These are phyloP conservation scores for Bubo bubo DNA, from an alignment of 2,113 vertebrate genomes.

Conservation along the genomic window DNA sequence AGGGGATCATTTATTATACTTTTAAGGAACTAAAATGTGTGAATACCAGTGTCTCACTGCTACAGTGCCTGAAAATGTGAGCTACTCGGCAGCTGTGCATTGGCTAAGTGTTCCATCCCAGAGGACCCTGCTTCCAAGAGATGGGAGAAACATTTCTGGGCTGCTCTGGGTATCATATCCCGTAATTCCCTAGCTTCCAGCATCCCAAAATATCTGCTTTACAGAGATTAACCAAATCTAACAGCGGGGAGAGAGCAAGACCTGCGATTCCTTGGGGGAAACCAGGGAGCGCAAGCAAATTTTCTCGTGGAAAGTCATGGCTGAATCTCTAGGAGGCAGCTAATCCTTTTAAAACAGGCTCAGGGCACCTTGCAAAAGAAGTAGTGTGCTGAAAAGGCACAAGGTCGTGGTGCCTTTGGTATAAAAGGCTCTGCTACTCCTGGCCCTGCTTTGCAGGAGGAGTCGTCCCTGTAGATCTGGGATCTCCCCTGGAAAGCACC, in stretches of 20 bases:
- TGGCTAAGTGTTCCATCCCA: background rate
- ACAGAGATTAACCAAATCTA: background rate
- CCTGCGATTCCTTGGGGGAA: rapidly evolving
- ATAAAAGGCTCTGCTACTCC: background rate
- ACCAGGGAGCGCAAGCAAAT: background rate
- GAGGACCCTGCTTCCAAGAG: background rate
- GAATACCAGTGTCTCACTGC: rapidly evolving
- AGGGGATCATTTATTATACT: slow-evolving; percentile 19
- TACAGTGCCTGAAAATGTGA: background rate
- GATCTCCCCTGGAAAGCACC: background rate
- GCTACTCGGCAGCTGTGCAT: background rate
- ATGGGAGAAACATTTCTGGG: background rate
- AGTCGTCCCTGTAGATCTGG: background rate
- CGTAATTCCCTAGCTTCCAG: background rate
- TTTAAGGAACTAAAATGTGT: background rate
- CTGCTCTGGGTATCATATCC: background rate
- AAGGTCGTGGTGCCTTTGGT: background rate
- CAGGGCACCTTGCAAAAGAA: background rate
- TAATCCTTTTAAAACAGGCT: background rate
- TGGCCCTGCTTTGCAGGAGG: background rate
- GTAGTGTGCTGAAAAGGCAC: rapidly evolving
- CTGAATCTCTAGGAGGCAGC: background rate
- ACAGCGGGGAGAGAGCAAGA: background rate
- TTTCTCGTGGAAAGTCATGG: background rate
- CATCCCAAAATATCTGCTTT: background rate